Evolutionary conservation across 2,113 vertebrate genomes (phyloP), one percentile per base, ranked within the genome.

Genomic region (Crotophaga sulcirostris): DNA sequence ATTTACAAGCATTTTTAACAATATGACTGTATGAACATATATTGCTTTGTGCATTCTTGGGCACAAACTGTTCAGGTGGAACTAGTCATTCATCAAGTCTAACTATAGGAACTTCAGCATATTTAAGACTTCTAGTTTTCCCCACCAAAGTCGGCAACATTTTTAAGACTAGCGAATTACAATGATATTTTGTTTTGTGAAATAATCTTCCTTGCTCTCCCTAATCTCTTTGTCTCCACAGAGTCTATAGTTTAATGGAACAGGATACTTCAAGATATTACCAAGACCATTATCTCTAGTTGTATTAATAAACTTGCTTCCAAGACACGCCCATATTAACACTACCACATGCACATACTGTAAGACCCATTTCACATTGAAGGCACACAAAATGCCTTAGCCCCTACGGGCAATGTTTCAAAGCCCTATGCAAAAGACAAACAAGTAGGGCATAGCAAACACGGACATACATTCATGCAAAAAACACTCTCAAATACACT

Each of bases 171-270:
- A 94, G 67, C 45, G 96, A 90, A 92, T 95, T 92, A 90, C 18
- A 11, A 86, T 45, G 47, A 90, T 90, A 79, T 82, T 93, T 76
- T 51, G 33, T 66, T 87, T 75, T 24, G 52, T 86, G 68, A 87
- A 93, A 80, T 96, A 93, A 95, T 95, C 68, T 95, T 74, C 79
- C 78, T 60, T 87, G 69, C 44, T 81, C 40, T 95, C 60, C 72
- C 78, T 94, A 95, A 94, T 94, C 96, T 94, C 95, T 96, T 94
- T 83, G 93, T 91, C 91, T 92, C 92, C 95, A 94, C 58, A 6
- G 73, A 95, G 94, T 96, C 93, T 95, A 83, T 96, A 93, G 96
- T 92, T 92, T 95, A 95, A 84, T 70, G 40, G 74, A 95, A 64
- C 80, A 87, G 55, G 90, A 91, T 91, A 86, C 88, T 89, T 89